Conservation (phyloP, 1,140 invertebrate genomes). For the Pachypeltis micranthus region DNA sequence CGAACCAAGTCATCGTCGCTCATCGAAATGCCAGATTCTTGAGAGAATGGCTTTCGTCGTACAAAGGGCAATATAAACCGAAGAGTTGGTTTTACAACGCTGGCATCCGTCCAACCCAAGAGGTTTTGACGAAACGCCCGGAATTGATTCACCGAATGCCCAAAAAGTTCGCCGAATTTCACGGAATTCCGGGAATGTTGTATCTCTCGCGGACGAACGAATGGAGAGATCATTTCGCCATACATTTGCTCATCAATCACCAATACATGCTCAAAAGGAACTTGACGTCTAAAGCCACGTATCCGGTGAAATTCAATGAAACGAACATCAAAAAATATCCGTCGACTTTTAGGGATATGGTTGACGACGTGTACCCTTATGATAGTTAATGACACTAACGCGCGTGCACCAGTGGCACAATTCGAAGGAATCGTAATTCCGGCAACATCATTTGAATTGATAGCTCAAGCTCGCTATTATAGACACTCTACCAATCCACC, state of each 20-base stretch:
- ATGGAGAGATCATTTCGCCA: conserved; percentile 16
- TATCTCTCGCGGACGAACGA: conserved; percentile 13
- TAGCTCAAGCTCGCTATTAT: too few relatives aligned
- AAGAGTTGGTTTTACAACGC: conserved; percentile 33
- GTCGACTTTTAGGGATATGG: conserved; percentile 19
- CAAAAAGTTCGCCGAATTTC: not conserved
- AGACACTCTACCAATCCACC: too few relatives aligned
- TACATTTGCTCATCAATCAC: conserved; percentile 19
- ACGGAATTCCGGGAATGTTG: not conserved
- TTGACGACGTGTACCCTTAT: conserved; percentile 9
- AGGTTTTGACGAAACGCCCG: conserved; percentile 25
- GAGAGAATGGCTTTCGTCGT: conserved; percentile 29
- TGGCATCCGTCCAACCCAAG: conserved; percentile 27
- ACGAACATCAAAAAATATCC: conserved; percentile 16
- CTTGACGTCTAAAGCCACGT: conserved; percentile 11
- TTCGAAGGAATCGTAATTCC: too few relatives aligned
- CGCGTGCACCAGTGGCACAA: too few relatives aligned
- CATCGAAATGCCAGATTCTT: conserved; percentile 29
- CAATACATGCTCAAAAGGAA: conserved; percentile 19
- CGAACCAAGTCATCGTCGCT: conserved; percentile 29
- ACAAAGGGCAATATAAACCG: conserved; percentile 26
- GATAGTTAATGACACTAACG: too few relatives aligned
- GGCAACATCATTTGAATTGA: too few relatives aligned
- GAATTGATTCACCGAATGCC: conserved; percentile 14
- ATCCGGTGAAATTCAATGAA: conserved; percentile 15